A percentile compares a stretch with the other conserved stretches of the same genome.
Conservation (phyloP, 2,113 vertebrate species). For the Rhagologus leucostigma region DNA sequence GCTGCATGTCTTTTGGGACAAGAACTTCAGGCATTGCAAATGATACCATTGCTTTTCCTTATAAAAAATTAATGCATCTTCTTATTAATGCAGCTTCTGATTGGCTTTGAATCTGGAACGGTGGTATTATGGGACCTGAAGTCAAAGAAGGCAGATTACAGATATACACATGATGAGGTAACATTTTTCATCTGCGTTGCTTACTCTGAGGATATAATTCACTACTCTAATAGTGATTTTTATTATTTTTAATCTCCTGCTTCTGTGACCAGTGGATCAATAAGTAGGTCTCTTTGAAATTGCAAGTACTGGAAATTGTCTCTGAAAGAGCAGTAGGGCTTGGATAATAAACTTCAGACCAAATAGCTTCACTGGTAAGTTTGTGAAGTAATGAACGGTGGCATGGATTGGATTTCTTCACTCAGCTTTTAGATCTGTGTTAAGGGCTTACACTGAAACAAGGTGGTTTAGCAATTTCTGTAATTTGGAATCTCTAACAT, state of each 20-base stretch:
- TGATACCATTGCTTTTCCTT: background rate
- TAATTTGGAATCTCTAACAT: background rate
- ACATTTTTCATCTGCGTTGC: background rate
- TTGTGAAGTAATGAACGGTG: background rate
- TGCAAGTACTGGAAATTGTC: background rate
- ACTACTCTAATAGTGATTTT: background rate
- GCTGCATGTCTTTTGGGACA: background rate
- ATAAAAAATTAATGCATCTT: background rate
- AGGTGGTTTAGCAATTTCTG: background rate
- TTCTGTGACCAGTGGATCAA: background rate
- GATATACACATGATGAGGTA: constrained; percentile 99
- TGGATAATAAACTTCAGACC: background rate
- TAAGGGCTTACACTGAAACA: background rate
- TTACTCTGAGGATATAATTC: background rate
- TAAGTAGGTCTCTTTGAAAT: background rate
- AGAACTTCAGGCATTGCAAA: constrained; percentile 47
- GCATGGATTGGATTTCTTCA: background rate
- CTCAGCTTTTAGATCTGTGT: background rate
- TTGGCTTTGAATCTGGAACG: constrained; percentile 97
- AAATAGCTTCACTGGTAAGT: background rate
- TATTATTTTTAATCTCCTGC: background rate
- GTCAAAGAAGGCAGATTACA: constrained; percentile 97
- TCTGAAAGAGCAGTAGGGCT: background rate
- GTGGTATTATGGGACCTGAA: constrained; percentile 98
- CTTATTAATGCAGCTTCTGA: constrained; percentile 86